Evolutionary conservation across 2,113 vertebrate genomes (phyloP), one percentile per base, ranked within the genome.

Genomic region (Ciconia boyciana): DNA sequence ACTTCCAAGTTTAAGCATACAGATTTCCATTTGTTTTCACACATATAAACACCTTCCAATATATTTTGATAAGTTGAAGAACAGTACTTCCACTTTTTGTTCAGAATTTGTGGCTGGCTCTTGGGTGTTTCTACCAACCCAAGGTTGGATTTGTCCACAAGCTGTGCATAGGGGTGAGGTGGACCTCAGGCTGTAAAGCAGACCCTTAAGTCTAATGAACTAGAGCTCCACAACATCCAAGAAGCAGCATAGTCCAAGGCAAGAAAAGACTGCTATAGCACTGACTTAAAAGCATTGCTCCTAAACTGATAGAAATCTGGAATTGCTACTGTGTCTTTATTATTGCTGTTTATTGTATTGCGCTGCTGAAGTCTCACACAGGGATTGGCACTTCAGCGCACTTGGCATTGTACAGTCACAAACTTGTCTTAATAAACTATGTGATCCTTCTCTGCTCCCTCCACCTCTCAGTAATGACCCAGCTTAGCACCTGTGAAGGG

Each of bases 111-210:
- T 83, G 26, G 18, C 52, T 76, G 44, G 17, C 16, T 16, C 14
- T 85, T 58, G 10, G 7, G 19, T 57, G 11, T 74, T 83, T 84
- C 39, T 51, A 13, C 11, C 54, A 70, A 62, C 12, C 19, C 16
- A 55, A 43, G 36, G 12, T 3, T 91, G 7, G 43, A 51, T 87
- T 75, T 87, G 34, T 68, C n/a, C 70, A 76, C 18, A 16, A 32
- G 13, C 29, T 87, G 20, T 60, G 6, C 32, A 3, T 0, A 46
- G n/a, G 17, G 10, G 11, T 1, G 1, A 48, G 32, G 10, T 62
- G 39, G 48, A 75, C n/a, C 66, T 70, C 1, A 2, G 28, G 16
- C 39, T 75, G 55, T 43, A 93, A 64, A 75, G 39, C n/a, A 83
- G 55, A 44, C 51, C 10, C 16, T 55, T 55, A 57, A 61, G 14